Conservation (phyloP, 2,888 invertebrate genomes). For the Clistopyga incitator region DNA sequence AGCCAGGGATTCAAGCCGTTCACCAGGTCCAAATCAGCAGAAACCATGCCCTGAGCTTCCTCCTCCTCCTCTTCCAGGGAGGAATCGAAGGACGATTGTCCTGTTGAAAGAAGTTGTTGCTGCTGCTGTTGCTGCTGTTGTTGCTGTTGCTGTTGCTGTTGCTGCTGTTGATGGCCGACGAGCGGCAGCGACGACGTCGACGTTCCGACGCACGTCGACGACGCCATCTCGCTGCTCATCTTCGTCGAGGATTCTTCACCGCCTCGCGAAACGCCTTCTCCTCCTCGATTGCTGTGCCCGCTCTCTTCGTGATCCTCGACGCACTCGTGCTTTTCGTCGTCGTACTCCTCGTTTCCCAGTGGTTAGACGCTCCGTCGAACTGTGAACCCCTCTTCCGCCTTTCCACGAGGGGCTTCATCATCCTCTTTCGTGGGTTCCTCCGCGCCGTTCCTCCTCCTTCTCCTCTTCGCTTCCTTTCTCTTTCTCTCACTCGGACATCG, state of each 20-base stretch:
- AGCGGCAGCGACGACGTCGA: constrained; percentile 51
- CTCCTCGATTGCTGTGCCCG: constrained; percentile 35
- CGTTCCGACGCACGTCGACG: constrained; percentile 63
- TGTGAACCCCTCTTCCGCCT: constrained; percentile 79
- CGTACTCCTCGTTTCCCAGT: constrained; percentile 68
- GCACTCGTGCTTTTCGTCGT: constrained; percentile 43
- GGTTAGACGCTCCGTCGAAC: constrained; percentile 80
- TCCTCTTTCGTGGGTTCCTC: constrained; percentile 57
- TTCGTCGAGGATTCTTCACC: constrained; percentile 65
- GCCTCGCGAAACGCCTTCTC: constrained; percentile 27
- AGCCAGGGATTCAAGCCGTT: constrained; percentile 91
- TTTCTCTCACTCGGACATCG: constrained; percentile 12
- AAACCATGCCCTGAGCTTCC: constrained; percentile 57
- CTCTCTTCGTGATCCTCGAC: constrained; percentile 39
- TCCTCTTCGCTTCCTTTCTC: neutral
- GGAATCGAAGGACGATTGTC: constrained; percentile 34
- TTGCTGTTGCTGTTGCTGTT: constrained; percentile 24
- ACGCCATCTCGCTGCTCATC: constrained; percentile 69
- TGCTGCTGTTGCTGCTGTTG: constrained; percentile 25
- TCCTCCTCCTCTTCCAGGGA: constrained; percentile 70
- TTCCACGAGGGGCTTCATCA: constrained; percentile 66
- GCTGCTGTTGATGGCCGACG: constrained; percentile 5
- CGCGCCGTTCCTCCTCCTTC: constrained; percentile 28
- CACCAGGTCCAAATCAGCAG: constrained; percentile 81
- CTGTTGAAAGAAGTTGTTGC: constrained; percentile 7